Evolutionary conservation across 2,113 vertebrate genomes (phyloP), one percentile per base, ranked within the genome.

Genomic region (Urocolius indicus): DNA sequence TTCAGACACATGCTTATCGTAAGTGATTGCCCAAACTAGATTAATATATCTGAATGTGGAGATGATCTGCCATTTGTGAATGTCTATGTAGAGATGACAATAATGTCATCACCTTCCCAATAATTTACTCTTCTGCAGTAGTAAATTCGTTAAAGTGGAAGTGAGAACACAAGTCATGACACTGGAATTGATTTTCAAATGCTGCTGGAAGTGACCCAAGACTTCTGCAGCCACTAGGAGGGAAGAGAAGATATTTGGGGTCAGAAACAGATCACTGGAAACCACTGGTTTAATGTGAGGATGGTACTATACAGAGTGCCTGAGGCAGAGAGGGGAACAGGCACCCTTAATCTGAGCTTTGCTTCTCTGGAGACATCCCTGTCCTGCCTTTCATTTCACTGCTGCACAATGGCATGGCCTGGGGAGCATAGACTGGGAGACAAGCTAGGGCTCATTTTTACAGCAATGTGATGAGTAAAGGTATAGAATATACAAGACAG

Each of bases 151-250:
- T 86, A 85, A 86, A 93, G 85, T 66, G 4, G 2, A 87, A 84
- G 55, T 26, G 45, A 80, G 85, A 91, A 27, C 45, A 59, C 20
- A 51, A 84, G 36, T 72, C 45, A 16, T 48, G 62, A 59, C 22
- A 46, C 24, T 45, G n/a, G 84, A 75, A 79, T 38, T 76, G 59
- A 86, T 97, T 88, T 93, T 90, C 75, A 75, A 85, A 61, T 68
- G 58, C 41, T 92, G 27, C 54, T 96, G 73, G 52, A 90, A 86
- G 43, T 30, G 14, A 87, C 63, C 54, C 55, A 51, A 77, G 23
- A 36, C 43, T 85, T 52, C 59, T 74, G 14, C 30, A 83, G 54
- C 29, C 16, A 6, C 59, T 34, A 43, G 46, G 66, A 1, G 4
- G 36, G 26, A 84, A 78, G 57, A 57, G 34, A 73, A 59, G 61